Percentiles rank a stretch among this genome's conserved stretches.
Evolutionary conservation across 2,888 invertebrate species (phyloP).

Genomic region (Agrochola lota): DNA sequence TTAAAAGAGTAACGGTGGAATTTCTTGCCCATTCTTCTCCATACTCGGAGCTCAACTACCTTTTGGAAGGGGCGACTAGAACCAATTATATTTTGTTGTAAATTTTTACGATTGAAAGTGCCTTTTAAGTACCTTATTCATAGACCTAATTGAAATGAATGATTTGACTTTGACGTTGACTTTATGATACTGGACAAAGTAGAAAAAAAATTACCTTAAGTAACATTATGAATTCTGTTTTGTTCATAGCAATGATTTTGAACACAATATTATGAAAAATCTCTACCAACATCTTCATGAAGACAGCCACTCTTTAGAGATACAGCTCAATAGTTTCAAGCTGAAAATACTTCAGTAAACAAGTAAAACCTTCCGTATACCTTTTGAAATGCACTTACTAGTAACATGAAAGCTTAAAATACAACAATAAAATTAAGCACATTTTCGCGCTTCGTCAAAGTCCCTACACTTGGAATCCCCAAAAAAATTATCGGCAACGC

Average conservation of each 20-base stretch:
- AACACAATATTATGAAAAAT: not conserved
- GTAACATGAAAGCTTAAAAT: not conserved
- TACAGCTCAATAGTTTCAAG: too few relatives aligned
- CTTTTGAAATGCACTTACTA: not conserved
- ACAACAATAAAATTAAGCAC: not conserved
- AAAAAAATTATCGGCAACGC: constrained; percentile 31
- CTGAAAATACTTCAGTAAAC: not conserved
- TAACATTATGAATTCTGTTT: not conserved
- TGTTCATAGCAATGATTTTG: not conserved
- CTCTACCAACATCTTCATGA: too few relatives aligned
- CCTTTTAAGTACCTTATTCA: too few relatives aligned
- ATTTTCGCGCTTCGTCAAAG: constrained; percentile 3
- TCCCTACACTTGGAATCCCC: constrained; percentile 6
- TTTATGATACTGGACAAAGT: not conserved
- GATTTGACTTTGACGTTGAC: too few relatives aligned
- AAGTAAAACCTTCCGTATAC: not conserved
- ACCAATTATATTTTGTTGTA: too few relatives aligned
- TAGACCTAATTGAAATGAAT: too few relatives aligned
- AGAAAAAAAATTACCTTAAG: not conserved
- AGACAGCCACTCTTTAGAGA: too few relatives aligned
- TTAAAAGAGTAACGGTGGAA: too few relatives aligned
- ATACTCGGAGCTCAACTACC: too few relatives aligned
- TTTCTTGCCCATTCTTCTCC: too few relatives aligned
- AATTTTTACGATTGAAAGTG: too few relatives aligned
- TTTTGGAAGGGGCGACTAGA: too few relatives aligned